A percentile compares a stretch with the other conserved stretches of the same genome.
Conservation (phyloP, 1,140 invertebrate species). For the Scylla paramamosain region DNA sequence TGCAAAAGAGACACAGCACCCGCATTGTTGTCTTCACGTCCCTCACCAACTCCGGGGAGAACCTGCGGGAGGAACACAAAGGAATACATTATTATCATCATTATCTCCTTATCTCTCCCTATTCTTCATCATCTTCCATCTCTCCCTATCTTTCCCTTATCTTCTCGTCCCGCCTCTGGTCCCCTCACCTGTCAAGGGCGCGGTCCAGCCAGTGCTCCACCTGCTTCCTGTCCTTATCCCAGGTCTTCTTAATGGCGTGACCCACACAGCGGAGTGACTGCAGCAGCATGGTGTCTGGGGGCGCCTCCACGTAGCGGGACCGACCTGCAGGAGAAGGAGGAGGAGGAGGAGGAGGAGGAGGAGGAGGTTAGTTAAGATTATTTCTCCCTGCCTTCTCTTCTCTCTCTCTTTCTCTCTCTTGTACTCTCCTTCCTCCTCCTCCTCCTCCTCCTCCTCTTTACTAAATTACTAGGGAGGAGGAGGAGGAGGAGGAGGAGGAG, state of each 20-base stretch:
- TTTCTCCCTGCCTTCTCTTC: too few relatives aligned
- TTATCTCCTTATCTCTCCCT: too few relatives aligned
- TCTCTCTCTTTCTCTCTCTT: too few relatives aligned
- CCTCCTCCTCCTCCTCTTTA: too few relatives aligned
- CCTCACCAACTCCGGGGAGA: constrained; percentile 83
- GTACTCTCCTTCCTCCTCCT: too few relatives aligned
- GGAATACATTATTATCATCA: too few relatives aligned
- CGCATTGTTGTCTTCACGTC: constrained; percentile 88
- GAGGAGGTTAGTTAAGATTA: background rate
- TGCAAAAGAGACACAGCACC: constrained; percentile 89
- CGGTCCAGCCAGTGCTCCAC: constrained; percentile 88
- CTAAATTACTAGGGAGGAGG: too few relatives aligned
- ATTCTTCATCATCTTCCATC: too few relatives aligned
- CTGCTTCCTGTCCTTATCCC: constrained; percentile 27
- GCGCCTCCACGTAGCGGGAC: constrained; percentile 64
- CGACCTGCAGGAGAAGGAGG: constrained; percentile 40
- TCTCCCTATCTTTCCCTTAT: too few relatives aligned
- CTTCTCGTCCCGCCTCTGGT: background rate
- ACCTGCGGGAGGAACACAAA: background rate
- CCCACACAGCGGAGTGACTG: constrained; percentile 41
- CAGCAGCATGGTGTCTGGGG: constrained; percentile 72
- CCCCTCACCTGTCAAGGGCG: constrained; percentile 82
- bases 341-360: background rate
- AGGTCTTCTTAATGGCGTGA: constrained; percentile 54
- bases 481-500: background rate